Conservation (phyloP, 92 coral and sea anemone genomes). For the Porites cylindrica region DNA sequence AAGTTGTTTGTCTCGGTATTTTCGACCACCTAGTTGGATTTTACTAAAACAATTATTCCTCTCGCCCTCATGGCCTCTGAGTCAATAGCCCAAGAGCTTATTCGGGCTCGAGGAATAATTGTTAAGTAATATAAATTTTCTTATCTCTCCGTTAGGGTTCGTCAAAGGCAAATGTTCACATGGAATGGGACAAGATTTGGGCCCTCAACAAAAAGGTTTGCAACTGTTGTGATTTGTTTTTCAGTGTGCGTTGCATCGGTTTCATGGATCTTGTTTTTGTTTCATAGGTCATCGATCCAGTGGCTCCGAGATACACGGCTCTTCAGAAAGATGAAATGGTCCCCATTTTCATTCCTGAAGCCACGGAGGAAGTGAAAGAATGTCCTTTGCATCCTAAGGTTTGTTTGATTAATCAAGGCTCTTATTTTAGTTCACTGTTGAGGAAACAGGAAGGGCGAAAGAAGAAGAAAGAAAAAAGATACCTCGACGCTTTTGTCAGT, state of each 20-base stretch:
- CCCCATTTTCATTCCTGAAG: slow-evolving; percentile 72
- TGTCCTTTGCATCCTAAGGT: slow-evolving; percentile 96
- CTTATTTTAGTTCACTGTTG: not conserved
- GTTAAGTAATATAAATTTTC: not conserved
- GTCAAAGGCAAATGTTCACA: slow-evolving; percentile 97
- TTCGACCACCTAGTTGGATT: no score
- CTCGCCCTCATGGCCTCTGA: no score
- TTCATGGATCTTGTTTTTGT: not conserved
- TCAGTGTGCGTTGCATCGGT: not conserved
- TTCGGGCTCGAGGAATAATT: not conserved
- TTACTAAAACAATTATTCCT: no score
- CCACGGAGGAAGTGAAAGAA: slow-evolving; percentile 71
- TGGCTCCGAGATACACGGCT: slow-evolving; percentile 96
- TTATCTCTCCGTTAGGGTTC: slow-evolving; percentile 70
- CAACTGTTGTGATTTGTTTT: not conserved
- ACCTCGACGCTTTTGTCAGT: no score
- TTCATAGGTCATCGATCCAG: slow-evolving; percentile 92
- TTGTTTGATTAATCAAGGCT: not conserved
- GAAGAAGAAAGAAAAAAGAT: no score
- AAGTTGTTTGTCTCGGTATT: no score
- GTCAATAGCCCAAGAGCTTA: not conserved
- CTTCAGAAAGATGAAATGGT: slow-evolving; percentile 79
- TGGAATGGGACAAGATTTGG: slow-evolving; percentile 99
- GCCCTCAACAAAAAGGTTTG: slow-evolving; percentile 95
- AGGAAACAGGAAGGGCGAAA: no score